A percentile compares a stretch with the other conserved stretches of the same genome.
Conservation (phyloP, 2,888 invertebrate species). For the Melinaea menophilus region DNA sequence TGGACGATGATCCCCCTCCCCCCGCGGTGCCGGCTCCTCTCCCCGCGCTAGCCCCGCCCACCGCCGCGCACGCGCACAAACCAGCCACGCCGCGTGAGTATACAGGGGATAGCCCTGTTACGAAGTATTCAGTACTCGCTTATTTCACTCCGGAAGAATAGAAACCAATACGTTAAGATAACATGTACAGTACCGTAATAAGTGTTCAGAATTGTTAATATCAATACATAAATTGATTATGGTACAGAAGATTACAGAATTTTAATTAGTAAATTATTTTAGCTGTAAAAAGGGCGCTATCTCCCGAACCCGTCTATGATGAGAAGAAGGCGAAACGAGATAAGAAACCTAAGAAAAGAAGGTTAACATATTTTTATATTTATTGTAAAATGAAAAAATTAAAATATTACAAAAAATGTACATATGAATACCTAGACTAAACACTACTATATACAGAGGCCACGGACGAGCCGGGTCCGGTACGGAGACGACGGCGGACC, state of each 20-base stretch:
- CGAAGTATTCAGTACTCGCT: not conserved
- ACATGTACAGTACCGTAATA: too few species aligned
- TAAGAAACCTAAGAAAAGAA: slow-evolving; percentile 71
- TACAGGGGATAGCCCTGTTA: not conserved
- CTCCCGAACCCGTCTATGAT: slow-evolving; percentile 58
- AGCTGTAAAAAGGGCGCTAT: slow-evolving; percentile 61
- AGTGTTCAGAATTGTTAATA: not conserved
- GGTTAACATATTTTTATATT: slow-evolving; percentile 39
- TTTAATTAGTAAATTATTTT: slow-evolving; percentile 11
- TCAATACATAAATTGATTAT: too few species aligned
- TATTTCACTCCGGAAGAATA: too few species aligned
- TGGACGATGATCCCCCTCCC: slow-evolving; percentile 66
- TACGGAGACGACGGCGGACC: slow-evolving; percentile 49
- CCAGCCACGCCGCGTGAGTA: slow-evolving; percentile 57
- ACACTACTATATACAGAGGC: slow-evolving; percentile 46
- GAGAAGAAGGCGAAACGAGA: slow-evolving; percentile 72
- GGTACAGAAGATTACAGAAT: not conserved
- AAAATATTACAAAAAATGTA: not conserved
- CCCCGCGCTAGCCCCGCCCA: slow-evolving; percentile 26
- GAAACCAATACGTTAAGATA: too few species aligned
- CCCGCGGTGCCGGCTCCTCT: slow-evolving; percentile 33
- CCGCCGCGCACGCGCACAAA: slow-evolving; percentile 37
- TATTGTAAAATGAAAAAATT: not conserved
- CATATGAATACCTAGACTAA: not conserved
- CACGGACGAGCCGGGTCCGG: slow-evolving; percentile 61